phyloP scores from a whole-genome alignment of 2,888 invertebrate species.

The Tachina fera region DNA sequence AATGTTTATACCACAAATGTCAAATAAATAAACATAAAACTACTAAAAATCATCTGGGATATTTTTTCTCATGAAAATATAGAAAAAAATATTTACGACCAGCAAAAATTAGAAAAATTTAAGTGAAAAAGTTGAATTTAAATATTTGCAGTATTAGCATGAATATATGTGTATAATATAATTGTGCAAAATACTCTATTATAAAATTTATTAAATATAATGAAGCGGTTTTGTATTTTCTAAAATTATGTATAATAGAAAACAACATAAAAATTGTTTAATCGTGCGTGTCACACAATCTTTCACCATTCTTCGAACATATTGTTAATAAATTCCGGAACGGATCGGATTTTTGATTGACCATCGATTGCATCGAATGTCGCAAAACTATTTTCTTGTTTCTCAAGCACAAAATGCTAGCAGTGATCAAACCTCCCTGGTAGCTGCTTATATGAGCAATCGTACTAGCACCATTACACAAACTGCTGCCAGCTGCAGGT shows the following conservation, averaged over 20 bases:
- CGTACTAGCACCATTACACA: conserved; percentile 13
- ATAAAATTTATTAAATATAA: conserved; percentile 5
- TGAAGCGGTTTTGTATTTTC: background rate
- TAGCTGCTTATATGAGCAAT: conserved; percentile 45
- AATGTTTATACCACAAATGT: conserved; percentile 14
- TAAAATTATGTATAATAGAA: conserved; percentile 67
- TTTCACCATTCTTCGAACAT: conserved; percentile 5
- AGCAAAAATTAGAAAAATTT: conserved; percentile 20
- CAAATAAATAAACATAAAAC: conserved; percentile 43
- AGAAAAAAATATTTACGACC: conserved; percentile 38
- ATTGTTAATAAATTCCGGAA: conserved; percentile 10
- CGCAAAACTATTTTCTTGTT: conserved; percentile 24
- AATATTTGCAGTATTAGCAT: conserved; percentile 34
- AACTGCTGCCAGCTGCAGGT: conserved; percentile 2
- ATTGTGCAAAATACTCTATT: background rate
- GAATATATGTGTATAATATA: background rate
- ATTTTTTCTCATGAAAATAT: conserved; percentile 32
- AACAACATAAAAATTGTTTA: conserved; percentile 48
- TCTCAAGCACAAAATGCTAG: conserved; percentile 46
- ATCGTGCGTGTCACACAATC: conserved; percentile 34
- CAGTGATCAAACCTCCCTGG: conserved; percentile 54
- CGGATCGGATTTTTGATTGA: background rate
- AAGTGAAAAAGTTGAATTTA: conserved; percentile 2
- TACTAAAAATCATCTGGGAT: conserved; percentile 64
- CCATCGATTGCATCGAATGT: conserved; percentile 40